Percentiles rank a stretch among this genome's conserved stretches.
Conservation (phyloP, 2,113 vertebrate species). For the Arvicanthis niloticus region DNA sequence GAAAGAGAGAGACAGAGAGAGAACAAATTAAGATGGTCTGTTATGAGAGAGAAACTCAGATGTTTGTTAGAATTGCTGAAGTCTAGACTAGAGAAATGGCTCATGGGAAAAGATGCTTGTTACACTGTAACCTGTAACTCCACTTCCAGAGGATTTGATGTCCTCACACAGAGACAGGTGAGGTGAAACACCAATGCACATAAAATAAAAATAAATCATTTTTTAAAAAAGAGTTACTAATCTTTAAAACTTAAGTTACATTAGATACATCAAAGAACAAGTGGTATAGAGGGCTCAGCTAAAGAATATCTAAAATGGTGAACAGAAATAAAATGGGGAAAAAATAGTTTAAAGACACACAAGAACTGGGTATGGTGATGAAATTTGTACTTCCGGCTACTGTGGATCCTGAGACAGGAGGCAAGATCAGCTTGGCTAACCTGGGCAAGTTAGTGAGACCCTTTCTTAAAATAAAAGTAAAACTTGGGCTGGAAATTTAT, state of each 20-base stretch:
- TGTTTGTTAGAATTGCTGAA: neutral
- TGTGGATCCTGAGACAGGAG: neutral
- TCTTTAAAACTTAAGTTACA: neutral
- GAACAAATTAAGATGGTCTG: neutral
- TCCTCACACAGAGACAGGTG: neutral
- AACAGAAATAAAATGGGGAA: neutral
- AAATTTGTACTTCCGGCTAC: neutral
- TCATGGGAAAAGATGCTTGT: neutral
- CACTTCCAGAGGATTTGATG: neutral
- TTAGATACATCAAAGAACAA: neutral
- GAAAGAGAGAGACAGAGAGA: fast-evolving
- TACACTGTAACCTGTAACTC: neutral
- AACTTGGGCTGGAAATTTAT: neutral
- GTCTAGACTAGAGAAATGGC: neutral
- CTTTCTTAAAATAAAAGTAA: neutral
- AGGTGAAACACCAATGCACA: neutral
- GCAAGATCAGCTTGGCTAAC: neutral
- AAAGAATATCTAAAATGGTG: neutral
- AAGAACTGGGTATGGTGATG: neutral
- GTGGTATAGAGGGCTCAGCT: neutral
- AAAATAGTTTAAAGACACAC: neutral
- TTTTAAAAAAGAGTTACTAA: neutral
- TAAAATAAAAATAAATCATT: neutral
- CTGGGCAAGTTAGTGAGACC: neutral
- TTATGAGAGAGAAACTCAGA: neutral